These are phyloP conservation scores for Phaenicophaeus curvirostris DNA, from an alignment of 2,797 vertebrate genomes.

Conservation along the genomic window DNA sequence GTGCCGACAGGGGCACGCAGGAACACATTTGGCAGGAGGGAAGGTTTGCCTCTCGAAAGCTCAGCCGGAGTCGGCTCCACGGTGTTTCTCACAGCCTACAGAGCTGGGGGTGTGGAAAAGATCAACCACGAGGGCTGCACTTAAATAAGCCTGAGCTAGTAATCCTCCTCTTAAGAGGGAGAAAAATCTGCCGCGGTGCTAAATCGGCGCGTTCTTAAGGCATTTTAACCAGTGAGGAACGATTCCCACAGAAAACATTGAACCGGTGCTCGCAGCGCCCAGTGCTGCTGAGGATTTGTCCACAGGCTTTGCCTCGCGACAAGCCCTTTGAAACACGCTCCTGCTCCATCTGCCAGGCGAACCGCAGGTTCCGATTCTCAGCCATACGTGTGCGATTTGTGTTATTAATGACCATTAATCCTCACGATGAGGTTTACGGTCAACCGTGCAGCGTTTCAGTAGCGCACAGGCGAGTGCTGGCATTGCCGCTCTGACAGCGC, in stretches of 20 bases:
- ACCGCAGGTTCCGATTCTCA: neutral
- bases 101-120: neutral
- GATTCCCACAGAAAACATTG: neutral
- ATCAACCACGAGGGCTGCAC: neutral
- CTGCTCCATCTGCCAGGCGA: neutral
- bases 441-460: neutral
- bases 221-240: neutral
- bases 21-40: neutral
- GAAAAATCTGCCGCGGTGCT: neutral
- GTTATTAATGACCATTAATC: no score
- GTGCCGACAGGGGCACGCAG: neutral
- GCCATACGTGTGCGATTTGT: neutral
- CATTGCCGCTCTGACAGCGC: neutral
- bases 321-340: neutral
- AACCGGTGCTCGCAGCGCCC: rapidly evolving
- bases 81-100: neutral
- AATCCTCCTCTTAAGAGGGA: neutral
- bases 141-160: neutral
- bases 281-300: neutral
- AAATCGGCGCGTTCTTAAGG: neutral
- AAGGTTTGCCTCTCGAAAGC: neutral
- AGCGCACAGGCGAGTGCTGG: neutral
- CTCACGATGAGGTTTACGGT: neutral
- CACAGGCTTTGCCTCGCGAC: neutral
- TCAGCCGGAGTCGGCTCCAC: neutral